Base-by-base conservation (phyloP, 1,140 invertebrate species). In the Drosophila dunni region DNA sequence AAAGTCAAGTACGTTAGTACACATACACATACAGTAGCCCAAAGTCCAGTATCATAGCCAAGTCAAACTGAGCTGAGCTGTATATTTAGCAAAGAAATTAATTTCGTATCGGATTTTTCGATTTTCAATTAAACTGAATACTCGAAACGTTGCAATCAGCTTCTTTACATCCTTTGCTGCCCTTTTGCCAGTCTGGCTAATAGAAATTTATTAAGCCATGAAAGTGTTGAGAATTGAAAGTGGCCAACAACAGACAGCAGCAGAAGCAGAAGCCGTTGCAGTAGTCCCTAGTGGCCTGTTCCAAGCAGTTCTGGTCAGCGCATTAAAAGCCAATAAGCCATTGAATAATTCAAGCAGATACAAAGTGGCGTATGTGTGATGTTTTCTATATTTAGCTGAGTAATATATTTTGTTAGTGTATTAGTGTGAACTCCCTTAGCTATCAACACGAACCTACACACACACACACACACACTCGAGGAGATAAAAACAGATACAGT, bases 121-220 rank as follows among this genome's bases (percentile, higher is more conserved):
- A 91, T 88, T 91, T 89, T 88, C 88, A 91, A 91, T 91, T 91
- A 88, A 91, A 91, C 78, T 81, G 80, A 78, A 91, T 86, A 84
- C 72, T 57, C 45, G 53, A 57, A 29, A 42, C 50, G 40, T 61
- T 33, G 63, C 51, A 65, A 53, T 34, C 70, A 36, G 57, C 56
- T 67, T 40, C 29, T 45, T 51, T 64, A 36, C 53, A 69, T 56
- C 68, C 9, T 51, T 68, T 66, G 45, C 45, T 53, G 61, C 57
- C 40, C 70, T 44, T 24, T 36, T 65, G 48, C 51, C 40, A 58
- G 74, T 64, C 73, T 46, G 64, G 81, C 84, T 89, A 89, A 89
- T 84, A 84, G 80, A 80, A 89, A 89, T 84, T 89, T 89, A 89
- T 89, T 81, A 80, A 84, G 78, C 84, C 84, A 89, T 89, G 84